A percentile compares a stretch with the other conserved stretches of the same genome.
phyloP scores from a whole-genome alignment of 2,113 vertebrate genomes.

The Pandion haliaetus region DNA sequence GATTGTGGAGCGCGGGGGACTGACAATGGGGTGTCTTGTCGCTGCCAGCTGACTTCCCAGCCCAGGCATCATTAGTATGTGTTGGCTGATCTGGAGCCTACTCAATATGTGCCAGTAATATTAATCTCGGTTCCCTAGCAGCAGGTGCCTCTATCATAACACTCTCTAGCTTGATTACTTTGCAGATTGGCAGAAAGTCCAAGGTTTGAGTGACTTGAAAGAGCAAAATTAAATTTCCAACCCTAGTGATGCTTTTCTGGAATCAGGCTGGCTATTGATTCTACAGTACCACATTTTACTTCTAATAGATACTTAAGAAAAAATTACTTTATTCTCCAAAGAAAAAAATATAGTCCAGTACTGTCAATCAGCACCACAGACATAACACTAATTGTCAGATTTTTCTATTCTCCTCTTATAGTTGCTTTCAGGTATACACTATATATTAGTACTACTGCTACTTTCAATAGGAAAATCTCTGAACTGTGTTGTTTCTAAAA shows the following conservation, averaged over 20 bases:
- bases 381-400: neutral
- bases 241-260: neutral
- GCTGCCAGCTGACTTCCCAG: neutral
- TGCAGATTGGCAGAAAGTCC: conserved; percentile 24
- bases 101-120: conserved; percentile 34
- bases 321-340: neutral
- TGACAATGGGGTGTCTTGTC: neutral
- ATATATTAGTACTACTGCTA: neutral
- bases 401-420: neutral
- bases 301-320: neutral
- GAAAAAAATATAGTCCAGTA: neutral
- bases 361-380: neutral
- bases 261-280: neutral
- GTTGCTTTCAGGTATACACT: neutral
- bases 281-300: neutral
- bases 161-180: neutral
- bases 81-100: conserved; percentile 17
- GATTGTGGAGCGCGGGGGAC: neutral
- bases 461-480: neutral
- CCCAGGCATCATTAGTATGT: conserved; percentile 31
- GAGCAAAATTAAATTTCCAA: conserved; percentile 7
- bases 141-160: conserved; percentile 16
- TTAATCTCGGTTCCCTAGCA: conserved; percentile 33
- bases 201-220: neutral
- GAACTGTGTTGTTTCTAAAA: neutral